Conservation (phyloP, 2,888 invertebrate genomes). For the Nephrotoma appendiculata region DNA sequence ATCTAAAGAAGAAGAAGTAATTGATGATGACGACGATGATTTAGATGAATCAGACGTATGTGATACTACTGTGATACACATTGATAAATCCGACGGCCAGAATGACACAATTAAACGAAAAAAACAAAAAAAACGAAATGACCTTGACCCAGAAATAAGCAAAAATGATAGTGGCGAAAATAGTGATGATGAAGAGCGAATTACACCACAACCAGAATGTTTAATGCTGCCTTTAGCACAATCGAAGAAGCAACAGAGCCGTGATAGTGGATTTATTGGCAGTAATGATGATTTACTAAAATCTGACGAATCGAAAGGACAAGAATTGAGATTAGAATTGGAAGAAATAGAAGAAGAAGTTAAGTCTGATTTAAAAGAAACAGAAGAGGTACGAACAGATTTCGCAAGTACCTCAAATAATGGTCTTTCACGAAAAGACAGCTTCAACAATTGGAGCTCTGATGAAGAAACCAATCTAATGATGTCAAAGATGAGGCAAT, state of each 20-base stretch:
- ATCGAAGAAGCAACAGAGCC: conserved; percentile 64
- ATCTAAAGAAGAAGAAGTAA: conserved; percentile 44
- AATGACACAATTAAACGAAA: conserved; percentile 74
- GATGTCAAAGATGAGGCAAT: conserved; percentile 90
- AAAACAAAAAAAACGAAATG: conserved; percentile 54
- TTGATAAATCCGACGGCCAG: conserved; percentile 58
- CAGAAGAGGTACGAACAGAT: background rate
- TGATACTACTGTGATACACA: conserved; percentile 47
- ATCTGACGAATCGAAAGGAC: conserved; percentile 16
- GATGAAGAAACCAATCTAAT: conserved; percentile 88
- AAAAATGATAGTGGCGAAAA: conserved; percentile 50
- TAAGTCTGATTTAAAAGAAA: conserved; percentile 38
- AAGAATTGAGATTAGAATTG: conserved; percentile 39
- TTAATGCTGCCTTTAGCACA: conserved; percentile 38
- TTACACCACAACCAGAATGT: conserved; percentile 54
- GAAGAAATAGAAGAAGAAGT: conserved; percentile 46
- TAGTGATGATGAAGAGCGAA: conserved; percentile 46
- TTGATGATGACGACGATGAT: conserved; percentile 21
- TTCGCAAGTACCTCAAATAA: conserved; percentile 24
- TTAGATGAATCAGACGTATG: conserved; percentile 48
- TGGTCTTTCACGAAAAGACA: conserved; percentile 62
- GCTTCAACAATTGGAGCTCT: conserved; percentile 88
- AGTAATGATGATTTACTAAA: conserved; percentile 68
- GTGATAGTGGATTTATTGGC: conserved; percentile 80
- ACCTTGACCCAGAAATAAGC: conserved; percentile 31